Evolutionary conservation across 2,113 vertebrate genomes (phyloP), one percentile per base, ranked within the genome.

Genomic region (Aspidoscelis tigris): DNA sequence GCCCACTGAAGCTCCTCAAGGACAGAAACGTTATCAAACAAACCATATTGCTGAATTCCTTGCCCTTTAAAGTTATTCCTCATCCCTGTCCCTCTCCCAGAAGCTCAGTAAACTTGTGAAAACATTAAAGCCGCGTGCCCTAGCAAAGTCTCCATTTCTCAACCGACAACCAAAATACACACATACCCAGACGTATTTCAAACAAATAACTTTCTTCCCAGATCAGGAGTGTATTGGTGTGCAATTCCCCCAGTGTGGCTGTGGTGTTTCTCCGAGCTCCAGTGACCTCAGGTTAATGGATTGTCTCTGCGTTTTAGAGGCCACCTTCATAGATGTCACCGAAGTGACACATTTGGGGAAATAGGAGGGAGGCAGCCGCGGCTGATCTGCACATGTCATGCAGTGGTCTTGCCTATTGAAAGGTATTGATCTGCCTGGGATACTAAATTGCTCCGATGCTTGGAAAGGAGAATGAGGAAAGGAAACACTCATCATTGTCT

Each of bases 381-480:
- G 43, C 43, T 87, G 73, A 73, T 43, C 39, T 14, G 73, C 18
- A 6, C 3, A 18, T 21, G 71, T 24, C 14, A 68, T 65, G 5
- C 61, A 24, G n/a, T 50, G 26, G 87, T 84, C 76, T 76, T 71
- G 41, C 58, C 85, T 85, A 3, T 75, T n/a, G 33, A 80, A 53
- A 89, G 72, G 43, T 72, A 11, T 61, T 33, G 70, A 3, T 89
- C 90, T 2, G 0, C 78, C 55, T 69, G 61, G 79, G 81, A 43
- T 81, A 84, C 0, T 81, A 73, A 85, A 85, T 66, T 88, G 65
- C 79, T 74, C 7, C 72, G 58, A 8, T 3, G 6, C 65, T 39
- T 78, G 88, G 72, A 82, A 84, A 43, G 50, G 58, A 61, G 50
- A 88, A 16, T 3, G 84, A 50, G 53, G 76, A 8, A 58, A 78